Evolutionary conservation across 2,113 vertebrate species (phyloP).

Genomic region (Panthera leo): DNA sequence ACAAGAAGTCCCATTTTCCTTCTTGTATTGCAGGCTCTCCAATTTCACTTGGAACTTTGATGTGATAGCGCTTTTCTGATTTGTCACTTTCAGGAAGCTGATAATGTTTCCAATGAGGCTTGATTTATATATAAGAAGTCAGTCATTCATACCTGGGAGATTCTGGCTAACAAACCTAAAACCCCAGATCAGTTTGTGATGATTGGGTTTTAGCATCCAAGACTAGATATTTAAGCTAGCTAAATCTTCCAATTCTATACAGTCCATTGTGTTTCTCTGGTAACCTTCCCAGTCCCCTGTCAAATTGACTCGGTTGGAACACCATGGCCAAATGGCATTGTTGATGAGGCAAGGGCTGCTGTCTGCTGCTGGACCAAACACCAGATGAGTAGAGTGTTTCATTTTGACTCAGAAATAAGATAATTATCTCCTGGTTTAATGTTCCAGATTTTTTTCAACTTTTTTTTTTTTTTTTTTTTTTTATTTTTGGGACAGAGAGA

Average conservation of each 20-base stretch:
- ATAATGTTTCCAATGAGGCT: not conserved
- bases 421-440: not conserved
- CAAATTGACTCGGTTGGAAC: not conserved
- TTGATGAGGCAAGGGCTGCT: not conserved
- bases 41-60: not conserved
- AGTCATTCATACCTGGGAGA: not conserved
- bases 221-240: not conserved
- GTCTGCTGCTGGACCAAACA: fast-evolving
- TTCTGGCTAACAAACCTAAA: not conserved
- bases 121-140: not conserved
- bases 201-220: not conserved
- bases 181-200: not conserved
- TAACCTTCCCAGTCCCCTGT: not conserved
- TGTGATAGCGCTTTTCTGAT: not conserved
- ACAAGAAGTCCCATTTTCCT: not conserved
- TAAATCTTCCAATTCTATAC: not conserved
- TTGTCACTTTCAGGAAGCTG: not conserved
- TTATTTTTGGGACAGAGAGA: too few species aligned
- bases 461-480: too few species aligned
- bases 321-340: not conserved
- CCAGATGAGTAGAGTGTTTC: not conserved
- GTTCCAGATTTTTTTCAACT: not conserved
- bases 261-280: slow-evolving; percentile 13
- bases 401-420: not conserved
- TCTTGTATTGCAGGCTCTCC: not conserved